Conservation (phyloP, 2,797 vertebrate species). For the Acipenser ruthenus region DNA sequence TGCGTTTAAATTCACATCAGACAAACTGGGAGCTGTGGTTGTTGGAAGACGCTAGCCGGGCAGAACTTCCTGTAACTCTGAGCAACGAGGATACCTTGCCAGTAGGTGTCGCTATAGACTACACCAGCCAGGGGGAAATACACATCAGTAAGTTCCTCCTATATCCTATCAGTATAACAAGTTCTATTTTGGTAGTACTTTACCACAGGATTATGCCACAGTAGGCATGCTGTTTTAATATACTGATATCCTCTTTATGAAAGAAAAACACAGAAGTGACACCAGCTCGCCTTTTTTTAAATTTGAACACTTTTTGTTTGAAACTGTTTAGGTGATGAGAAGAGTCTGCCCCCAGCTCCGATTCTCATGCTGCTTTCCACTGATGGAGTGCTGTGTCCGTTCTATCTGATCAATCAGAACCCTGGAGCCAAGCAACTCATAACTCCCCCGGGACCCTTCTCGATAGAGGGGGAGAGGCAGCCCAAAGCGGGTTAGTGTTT, state of each 20-base stretch:
- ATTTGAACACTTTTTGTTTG: too few species aligned
- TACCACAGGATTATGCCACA: conserved; percentile 5
- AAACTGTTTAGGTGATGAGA: conserved; percentile 70
- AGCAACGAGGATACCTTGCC: conserved; percentile 86
- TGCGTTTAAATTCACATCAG: conserved; percentile 42
- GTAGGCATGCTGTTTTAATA: too few species aligned
- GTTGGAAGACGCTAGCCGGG: conserved; percentile 84
- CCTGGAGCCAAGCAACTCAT: conserved; percentile 68
- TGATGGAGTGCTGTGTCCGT: conserved; percentile 86
- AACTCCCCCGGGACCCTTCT: conserved; percentile 37
- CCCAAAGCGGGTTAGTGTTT: conserved; percentile 60
- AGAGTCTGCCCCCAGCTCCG: conserved; percentile 74
- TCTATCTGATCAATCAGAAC: conserved; percentile 85
- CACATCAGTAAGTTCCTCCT: conserved; percentile 66
- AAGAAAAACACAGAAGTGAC: too few species aligned
- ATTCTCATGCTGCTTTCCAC: conserved; percentile 87
- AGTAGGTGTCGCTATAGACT: conserved; percentile 80
- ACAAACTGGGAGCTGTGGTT: conserved; percentile 85
- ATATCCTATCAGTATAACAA: conserved; percentile 8
- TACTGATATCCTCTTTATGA: too few species aligned
- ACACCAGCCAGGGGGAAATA: conserved; percentile 76
- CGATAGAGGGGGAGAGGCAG: conserved; percentile 68
- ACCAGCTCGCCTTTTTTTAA: too few species aligned
- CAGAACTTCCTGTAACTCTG: conserved; percentile 85
- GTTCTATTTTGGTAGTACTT: not conserved